Evolutionary conservation across 2,888 invertebrate species (phyloP).

Genomic region (Acrobasis consociella): DNA sequence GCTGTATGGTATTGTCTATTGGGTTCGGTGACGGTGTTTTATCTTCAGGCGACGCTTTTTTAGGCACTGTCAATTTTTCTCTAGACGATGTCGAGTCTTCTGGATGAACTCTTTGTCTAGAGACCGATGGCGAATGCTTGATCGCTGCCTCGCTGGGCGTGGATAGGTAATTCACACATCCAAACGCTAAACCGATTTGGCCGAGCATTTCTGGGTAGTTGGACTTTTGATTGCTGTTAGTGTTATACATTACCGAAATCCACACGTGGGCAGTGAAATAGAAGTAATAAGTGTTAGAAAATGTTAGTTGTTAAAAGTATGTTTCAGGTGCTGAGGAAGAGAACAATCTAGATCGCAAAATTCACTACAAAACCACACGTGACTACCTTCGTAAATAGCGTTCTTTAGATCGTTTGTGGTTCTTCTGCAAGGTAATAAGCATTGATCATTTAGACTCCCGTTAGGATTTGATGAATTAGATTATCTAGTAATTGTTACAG

Average conservation of each 20-base stretch:
- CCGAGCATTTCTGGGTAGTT: slow-evolving; percentile 82
- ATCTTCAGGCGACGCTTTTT: slow-evolving; percentile 66
- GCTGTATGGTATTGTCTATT: slow-evolving; percentile 59
- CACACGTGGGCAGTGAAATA: slow-evolving; percentile 60
- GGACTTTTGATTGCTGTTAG: slow-evolving; percentile 76
- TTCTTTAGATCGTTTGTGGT: slow-evolving; percentile 81
- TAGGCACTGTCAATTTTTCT: slow-evolving; percentile 59
- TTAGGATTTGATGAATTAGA: slow-evolving; percentile 30
- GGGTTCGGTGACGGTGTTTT: slow-evolving; percentile 64
- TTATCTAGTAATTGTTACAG: slow-evolving; percentile 19
- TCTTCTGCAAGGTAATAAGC: slow-evolving; percentile 76
- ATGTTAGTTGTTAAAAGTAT: slow-evolving; percentile 10
- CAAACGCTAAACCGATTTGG: slow-evolving; percentile 79
- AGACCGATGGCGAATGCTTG: slow-evolving; percentile 42
- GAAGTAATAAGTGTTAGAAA: slow-evolving; percentile 32
- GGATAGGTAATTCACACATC: slow-evolving; percentile 77
- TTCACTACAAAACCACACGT: slow-evolving; percentile 63
- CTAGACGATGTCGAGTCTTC: slow-evolving; percentile 64
- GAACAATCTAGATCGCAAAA: slow-evolving; percentile 38
- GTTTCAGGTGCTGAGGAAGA: slow-evolving; percentile 31
- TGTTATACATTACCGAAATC: slow-evolving; percentile 48
- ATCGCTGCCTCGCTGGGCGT: slow-evolving; percentile 54
- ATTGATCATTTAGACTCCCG: slow-evolving; percentile 37
- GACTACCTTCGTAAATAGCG: slow-evolving; percentile 77
- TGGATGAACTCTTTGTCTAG: slow-evolving; percentile 71